Evolutionary conservation across 2,797 vertebrate species (phyloP).

Genomic region (Rhincodon typus): DNA sequence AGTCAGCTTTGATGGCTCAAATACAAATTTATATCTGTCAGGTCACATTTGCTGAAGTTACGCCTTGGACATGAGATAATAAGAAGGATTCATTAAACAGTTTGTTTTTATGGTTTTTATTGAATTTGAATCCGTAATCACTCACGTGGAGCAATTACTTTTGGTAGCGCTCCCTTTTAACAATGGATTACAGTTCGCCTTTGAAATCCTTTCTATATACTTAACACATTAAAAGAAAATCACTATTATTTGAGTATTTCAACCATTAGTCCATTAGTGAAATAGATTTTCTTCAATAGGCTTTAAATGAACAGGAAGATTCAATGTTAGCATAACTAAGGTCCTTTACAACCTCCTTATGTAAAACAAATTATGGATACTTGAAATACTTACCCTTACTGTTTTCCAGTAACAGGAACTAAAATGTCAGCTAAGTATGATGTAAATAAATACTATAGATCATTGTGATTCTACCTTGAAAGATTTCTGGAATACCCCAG

Average conservation of each 20-base stretch:
- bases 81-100: background rate
- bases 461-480: background rate
- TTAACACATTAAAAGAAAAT: background rate
- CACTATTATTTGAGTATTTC: background rate
- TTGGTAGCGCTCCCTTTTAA: background rate
- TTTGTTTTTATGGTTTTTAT: background rate
- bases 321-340: background rate
- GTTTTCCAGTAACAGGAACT: background rate
- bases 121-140: background rate
- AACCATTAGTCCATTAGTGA: background rate
- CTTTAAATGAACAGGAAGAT: background rate
- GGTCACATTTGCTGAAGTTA: background rate
- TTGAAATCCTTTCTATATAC: background rate
- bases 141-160: background rate
- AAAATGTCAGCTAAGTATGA: background rate
- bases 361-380: background rate
- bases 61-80: background rate
- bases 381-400: background rate
- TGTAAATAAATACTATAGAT: background rate
- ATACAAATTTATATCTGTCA: background rate
- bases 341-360: background rate
- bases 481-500: background rate
- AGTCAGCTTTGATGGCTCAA: no score
- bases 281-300: background rate
- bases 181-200: background rate